Evolutionary conservation across 2,113 vertebrate genomes (phyloP).

Genomic region (Paramisgurnus dabryanus): DNA sequence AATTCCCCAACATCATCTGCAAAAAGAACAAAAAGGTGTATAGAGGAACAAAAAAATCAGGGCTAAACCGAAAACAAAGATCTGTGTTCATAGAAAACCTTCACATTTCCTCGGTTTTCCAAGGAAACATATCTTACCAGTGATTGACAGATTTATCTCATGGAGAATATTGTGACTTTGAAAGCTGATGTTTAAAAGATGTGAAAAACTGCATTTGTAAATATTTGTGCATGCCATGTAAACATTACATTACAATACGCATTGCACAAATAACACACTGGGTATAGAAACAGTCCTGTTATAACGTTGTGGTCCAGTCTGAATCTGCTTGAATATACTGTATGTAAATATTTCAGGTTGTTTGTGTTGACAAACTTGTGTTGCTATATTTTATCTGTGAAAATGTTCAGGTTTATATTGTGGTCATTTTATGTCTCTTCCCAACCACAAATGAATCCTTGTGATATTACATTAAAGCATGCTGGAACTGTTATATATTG

Average conservation of each 20-base stretch:
- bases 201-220: conserved; percentile 6
- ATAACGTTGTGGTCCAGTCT: background rate
- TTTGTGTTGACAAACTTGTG: background rate
- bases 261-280: too few relatives aligned
- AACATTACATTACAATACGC: background rate
- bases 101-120: conserved; percentile 1
- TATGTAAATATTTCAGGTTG: conserved; percentile 26
- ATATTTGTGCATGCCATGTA: conserved; percentile 31
- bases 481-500: conserved; percentile 18
- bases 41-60: too few relatives aligned
- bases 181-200: background rate
- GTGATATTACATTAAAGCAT: conserved; percentile 12
- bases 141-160: background rate
- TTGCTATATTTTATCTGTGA: conserved; percentile 24
- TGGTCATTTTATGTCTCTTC: background rate
- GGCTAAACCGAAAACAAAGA: background rate
- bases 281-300: too few relatives aligned
- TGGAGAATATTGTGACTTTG: background rate
- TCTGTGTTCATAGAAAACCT: background rate
- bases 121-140: background rate
- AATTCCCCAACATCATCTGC: background rate
- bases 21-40: background rate
- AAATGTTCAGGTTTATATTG: background rate
- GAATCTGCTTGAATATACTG: background rate
- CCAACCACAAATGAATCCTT: background rate